These are phyloP conservation scores for Apis mellifera DNA, from an alignment of 1,140 invertebrate genomes.

Conservation along the genomic window Amel_HAv3.1 CM009936.2:12724501-12725000, in stretches of 20 bases:
- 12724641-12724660: constrained; percentile 73
- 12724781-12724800: constrained; percentile 1
- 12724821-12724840: constrained; percentile 52
- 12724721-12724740: constrained; percentile 39
- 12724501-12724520: constrained; percentile 54
- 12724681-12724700: constrained; percentile 70
- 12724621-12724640: constrained; percentile 68
- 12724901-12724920: constrained; percentile 16
- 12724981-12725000: no score
- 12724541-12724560: not conserved
- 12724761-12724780: constrained; percentile 24
- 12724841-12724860: constrained; percentile 22
- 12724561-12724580: not conserved
- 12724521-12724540: constrained; percentile 2
- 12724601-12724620: constrained; percentile 45
- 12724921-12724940: no score
- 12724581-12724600: constrained; percentile 43
- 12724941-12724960: no score
- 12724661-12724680: constrained; percentile 74
- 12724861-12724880: constrained; percentile 3
- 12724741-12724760: constrained; percentile 5
- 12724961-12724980: no score
- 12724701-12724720: constrained; percentile 65
- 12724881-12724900: constrained; percentile 33
- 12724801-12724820: not conserved